phyloP scores from a whole-genome alignment of 2,113 vertebrate genomes.

The Chelonoidis abingdonii region DNA sequence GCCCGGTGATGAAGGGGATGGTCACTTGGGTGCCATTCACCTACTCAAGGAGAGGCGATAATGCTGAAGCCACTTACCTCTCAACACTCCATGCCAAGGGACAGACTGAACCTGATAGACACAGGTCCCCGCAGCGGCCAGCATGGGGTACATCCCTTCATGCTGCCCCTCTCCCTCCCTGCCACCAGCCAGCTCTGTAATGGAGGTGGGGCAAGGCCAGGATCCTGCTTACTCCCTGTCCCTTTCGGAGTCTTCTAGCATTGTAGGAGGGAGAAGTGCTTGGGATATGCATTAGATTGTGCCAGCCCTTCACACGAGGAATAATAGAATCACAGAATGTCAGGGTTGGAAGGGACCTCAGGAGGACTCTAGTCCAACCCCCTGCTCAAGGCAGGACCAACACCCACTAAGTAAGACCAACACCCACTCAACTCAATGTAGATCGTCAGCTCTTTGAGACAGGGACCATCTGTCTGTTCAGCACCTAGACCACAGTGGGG shows the following conservation, averaged over 20 bases:
- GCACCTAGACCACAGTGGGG: background rate
- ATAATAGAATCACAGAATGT: no score
- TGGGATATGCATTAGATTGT: background rate
- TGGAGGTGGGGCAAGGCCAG: fast-evolving
- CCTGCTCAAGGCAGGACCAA: no score
- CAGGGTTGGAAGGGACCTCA: no score
- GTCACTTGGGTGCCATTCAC: slow-evolving; percentile 95
- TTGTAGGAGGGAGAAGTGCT: background rate
- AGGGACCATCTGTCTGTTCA: background rate
- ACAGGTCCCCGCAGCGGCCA: background rate
- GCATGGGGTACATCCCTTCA: fast-evolving
- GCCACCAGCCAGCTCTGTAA: background rate
- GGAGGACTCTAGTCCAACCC: no score
- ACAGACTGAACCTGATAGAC: background rate
- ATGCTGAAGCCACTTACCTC: fast-evolving
- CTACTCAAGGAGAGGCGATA: slow-evolving; percentile 7
- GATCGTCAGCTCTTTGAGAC: background rate
- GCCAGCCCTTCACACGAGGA: background rate
- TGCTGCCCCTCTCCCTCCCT: background rate
- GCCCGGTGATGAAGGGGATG: slow-evolving; percentile 92
- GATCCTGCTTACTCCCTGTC: background rate
- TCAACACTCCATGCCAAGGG: background rate
- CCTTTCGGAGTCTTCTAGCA: background rate
- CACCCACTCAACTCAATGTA: no score
- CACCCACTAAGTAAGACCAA: no score